Base-by-base conservation (phyloP, 1,140 invertebrate genomes). In the Macrobrachium nipponense region DNA sequence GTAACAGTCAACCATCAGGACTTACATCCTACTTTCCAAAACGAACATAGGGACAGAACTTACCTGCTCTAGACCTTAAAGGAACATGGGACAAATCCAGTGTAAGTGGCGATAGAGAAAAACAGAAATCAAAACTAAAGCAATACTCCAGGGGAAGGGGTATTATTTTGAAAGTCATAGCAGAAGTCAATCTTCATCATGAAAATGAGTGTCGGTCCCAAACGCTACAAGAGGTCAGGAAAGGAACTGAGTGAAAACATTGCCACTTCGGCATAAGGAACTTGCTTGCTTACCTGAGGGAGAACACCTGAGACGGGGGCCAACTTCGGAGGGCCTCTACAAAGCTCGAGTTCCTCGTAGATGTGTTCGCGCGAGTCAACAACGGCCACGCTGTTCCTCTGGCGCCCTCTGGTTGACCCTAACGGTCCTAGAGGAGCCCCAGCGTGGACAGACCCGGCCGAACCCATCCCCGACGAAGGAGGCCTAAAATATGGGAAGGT, bases 361-460 rank as follows among this genome's bases (percentile, higher is more conserved):
- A 89, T 89, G 79, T 89, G 88, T 27, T 89, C 88, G 43, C 88
- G 64, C 23, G 86, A 89, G 66, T 89, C 88, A n/a, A 89, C 88
- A 51, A 89, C 88, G 18, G 88, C 88, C 27, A 89, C 88, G 59
- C 88, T 89, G 86, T 89, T 89, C 73, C 88, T 75, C 72, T 89
- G 88, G 10, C 88, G 77, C 12, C 86, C 86, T 18, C 88, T 44
- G 66, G 70, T 70, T 12, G 68, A 80, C 4, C 18, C 43, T 23
- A 89, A 82, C 7, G 87, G 62, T 14, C 87, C 87, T 58, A 87
- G 70, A 44, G 76, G 73, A 10, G 64, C 80, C 51, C 86, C 77
- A n/a, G 82, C 86, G 82, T 89, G 88, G 18, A 89, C 88, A 10
- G 88, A 87, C 43, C 88, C 85, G 23, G 88, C 82, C 2, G 88